Evolutionary conservation across 2,797 vertebrate species (phyloP), one percentile per base, ranked within the genome.

Genomic region (Hippocampus kuda): DNA sequence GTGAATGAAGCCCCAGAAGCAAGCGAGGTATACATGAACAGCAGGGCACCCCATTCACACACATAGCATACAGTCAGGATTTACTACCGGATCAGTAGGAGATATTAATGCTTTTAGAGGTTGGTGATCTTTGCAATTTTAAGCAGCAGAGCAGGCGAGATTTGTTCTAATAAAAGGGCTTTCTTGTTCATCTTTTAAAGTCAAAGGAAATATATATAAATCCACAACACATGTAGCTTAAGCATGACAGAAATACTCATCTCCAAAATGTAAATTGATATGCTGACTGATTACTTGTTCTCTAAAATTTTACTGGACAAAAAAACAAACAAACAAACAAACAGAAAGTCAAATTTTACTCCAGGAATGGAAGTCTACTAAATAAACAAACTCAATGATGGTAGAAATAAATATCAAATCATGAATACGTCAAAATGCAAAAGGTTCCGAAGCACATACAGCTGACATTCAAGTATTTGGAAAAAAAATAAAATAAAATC

Each of bases 371-470:
- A 20, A 51, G 22, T 51, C 49, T 51, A 12, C 9, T 56, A 56
- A 11, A 24, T 54, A 12, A 26, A 24, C 20, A 24, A 26, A 56
- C 12, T 24, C n/a, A 9, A n/a, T n/a, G 9, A 22, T 53, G 51
- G 0, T 9, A n/a, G 5, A 51, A 49, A n/a, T 3, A 54, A 54
- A 54, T 10, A 11, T 10, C 0, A n/a, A 9, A n/a, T 54, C 53
- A 54, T n/a, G 3, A 11, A 2, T 22, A 24, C 10, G 2, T 4
- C 1, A 54, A n/a, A 24, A 9, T 24, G 4, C 22, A 24, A 4
- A 54, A 81, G 67, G 72, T 75, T 70, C 70, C 73, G 60, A 8
- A n/a, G 65, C 73, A 51, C 67, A 53, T 77, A 80, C 74, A 80
- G 11, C 15, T 46, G 44, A 46, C 44, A 46, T 46, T 46, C 4